These are phyloP conservation scores for Lottia gigantea DNA, from an alignment of 2,888 invertebrate species.

Conservation along the genomic window DNA sequence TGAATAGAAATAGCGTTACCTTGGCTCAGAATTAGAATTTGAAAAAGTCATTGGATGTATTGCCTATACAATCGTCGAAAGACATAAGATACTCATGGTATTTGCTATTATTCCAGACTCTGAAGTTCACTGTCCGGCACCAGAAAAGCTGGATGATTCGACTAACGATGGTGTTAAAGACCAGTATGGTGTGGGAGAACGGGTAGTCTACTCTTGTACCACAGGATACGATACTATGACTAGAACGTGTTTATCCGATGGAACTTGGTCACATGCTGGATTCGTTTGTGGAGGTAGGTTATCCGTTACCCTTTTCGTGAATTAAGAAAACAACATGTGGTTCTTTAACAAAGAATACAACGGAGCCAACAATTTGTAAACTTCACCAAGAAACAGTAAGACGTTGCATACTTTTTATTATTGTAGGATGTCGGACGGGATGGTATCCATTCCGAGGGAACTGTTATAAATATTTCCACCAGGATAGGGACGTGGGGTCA, in stretches of 20 bases:
- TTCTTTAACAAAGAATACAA: too few relatives aligned
- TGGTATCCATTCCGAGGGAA: conserved; percentile 25
- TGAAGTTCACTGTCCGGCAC: not conserved
- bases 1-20: too few relatives aligned
- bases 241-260: conserved; percentile 38
- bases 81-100: too few relatives aligned
- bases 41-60: too few relatives aligned
- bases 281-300: conserved; percentile 45
- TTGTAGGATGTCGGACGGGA: conserved; percentile 28
- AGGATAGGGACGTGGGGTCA: not conserved
- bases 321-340: too few relatives aligned
- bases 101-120: not conserved
- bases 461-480: conserved; percentile 30
- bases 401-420: too few relatives aligned
- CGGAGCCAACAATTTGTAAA: too few relatives aligned
- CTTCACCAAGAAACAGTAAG: too few relatives aligned
- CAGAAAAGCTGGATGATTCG: conserved; percentile 1
- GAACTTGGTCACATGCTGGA: conserved; percentile 38
- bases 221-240: conserved; percentile 18
- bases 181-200: conserved; percentile 37
- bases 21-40: too few relatives aligned
- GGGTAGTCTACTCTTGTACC: conserved; percentile 34
- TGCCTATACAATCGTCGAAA: too few relatives aligned
- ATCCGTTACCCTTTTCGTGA: too few relatives aligned
- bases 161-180: conserved; percentile 12